Evolutionary conservation across 1,140 invertebrate species (phyloP).

Genomic region (Cecropterus lyciades): DNA sequence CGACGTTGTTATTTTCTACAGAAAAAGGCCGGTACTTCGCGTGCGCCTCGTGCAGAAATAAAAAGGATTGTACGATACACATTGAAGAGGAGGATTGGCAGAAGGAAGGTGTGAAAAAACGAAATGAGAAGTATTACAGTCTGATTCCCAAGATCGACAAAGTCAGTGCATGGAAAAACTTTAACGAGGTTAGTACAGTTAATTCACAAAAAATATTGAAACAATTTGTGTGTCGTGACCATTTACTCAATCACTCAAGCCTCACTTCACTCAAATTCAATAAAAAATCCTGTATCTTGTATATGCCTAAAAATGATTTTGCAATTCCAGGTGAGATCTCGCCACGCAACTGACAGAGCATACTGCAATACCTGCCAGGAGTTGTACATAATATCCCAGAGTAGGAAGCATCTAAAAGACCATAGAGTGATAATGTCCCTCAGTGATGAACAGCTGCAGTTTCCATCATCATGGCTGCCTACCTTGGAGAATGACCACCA

Average conservation of each 20-base stretch:
- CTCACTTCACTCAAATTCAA: no score
- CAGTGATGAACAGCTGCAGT: constrained; percentile 61
- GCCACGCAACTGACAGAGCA: constrained; percentile 69
- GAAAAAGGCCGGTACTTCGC: constrained; percentile 87
- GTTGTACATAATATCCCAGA: constrained; percentile 80
- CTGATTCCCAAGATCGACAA: constrained; percentile 81
- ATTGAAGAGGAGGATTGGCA: constrained; percentile 84
- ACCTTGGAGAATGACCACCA: constrained; percentile 67
- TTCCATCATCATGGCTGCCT: constrained; percentile 64
- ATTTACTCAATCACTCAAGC: no score
- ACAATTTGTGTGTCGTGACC: no score
- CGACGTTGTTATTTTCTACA: constrained; percentile 88
- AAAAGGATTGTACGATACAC: constrained; percentile 90
- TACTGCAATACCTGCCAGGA: constrained; percentile 88
- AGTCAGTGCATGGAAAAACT: constrained; percentile 80
- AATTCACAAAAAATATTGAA: not conserved
- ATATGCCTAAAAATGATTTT: constrained; percentile 19
- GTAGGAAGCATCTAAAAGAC: constrained; percentile 67
- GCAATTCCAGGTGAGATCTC: constrained; percentile 68
- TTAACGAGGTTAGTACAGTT: constrained; percentile 73
- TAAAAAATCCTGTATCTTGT: no score
- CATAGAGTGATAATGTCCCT: constrained; percentile 64
- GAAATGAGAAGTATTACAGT: constrained; percentile 80
- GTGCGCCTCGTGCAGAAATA: constrained; percentile 92
- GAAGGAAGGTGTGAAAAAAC: constrained; percentile 73